Evolutionary conservation across 2,113 vertebrate genomes (phyloP), one percentile per base, ranked within the genome.

Genomic region (Periophthalmus modestus): DNA sequence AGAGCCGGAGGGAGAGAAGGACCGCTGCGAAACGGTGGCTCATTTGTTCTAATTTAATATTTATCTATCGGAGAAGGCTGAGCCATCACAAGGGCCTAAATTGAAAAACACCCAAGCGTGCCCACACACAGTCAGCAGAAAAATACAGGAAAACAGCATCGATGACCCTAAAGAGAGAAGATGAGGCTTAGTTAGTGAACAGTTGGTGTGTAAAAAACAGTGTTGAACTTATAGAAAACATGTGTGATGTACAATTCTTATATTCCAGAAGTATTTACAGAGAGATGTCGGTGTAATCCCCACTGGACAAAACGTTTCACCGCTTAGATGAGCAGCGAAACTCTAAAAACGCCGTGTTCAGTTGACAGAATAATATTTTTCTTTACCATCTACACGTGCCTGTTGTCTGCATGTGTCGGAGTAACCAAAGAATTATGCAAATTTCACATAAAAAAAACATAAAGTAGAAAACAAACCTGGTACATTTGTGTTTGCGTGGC

Each of bases 31-130:
- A 76, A 82, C 78, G 71, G 74, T 82, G 81, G 87, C 85, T 87
- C 79, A 90, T 91, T 90, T 91, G 82, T 90, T 89, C 76, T 87
- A 89, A 89, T 91, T 90, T 90, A 85, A 89, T 87, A 89, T 90
- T 85, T 86, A 92, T 93, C 83, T 87, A 83, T 77, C 71, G 77
- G 71, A 75, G 61, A 69, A 84, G 85, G 78, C 82, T 12, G 71
- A 77, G 87, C 83, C 91, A 87, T 90, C 85, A 82, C 83, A 59
- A 78, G 57, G 28, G 72, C 79, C 77, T 66, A 89, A 92, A 92
- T 88, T 85, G 85, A 89, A 90, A 89, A 75, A 90, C 63, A 21
- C 74, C 74, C 83, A 89, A 82, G 85, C 82, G 61, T 90, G 79
- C 69, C 79, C 74, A 75, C 76, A 77, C 50, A 69, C 70, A 83